Evolutionary conservation across 2,797 vertebrate species (phyloP), one percentile per base, ranked within the genome.

Genomic region (Spatula clypeata): DNA sequence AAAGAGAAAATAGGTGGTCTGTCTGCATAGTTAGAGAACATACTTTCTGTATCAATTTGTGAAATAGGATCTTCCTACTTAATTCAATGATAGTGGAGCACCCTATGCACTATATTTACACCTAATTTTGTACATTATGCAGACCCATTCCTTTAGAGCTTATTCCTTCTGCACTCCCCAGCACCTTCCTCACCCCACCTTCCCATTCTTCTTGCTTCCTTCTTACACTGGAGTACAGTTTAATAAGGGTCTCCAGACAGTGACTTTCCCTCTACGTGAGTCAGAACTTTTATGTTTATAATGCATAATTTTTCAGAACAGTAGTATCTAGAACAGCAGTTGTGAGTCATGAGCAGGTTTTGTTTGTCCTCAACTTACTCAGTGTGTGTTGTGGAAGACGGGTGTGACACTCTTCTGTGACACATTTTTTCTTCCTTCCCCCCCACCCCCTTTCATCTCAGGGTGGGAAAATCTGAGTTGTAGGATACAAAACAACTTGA

Each of bases 51-150:
- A 8, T 13, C 9, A n/a, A 26, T 65, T 23, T 47, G 16, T 77
- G 82, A 20, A 71, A 60, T 71, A 24, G 54, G 71, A 36, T 64
- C 2, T 36, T 85, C 16, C 5, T 10, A 75, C n/a, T 76, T 10
- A 55, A 9, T 5, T 60, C 32, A 15, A 0, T 73, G 38, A 31
- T 9, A 11, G 53, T 20, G n/a, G 14, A 44, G 15, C 17, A 87
- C 45, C 18, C 20, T 54, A 1, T n/a, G 40, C 32, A 11, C 40
- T 66, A n/a, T 54, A 5, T 42, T 77, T 70, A 29, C 20, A n/a
- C 0, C 0, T 23, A 20, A 44, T 15, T 8, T 55, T 55, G 34
- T 3, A 13, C 29, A 12, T 2, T 32, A 18, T 62, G 13, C 17
- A 74, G 27, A 60, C 32, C 18, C 19, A 53, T 66, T 72, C n/a